Evolutionary conservation across 2,888 invertebrate genomes (phyloP), one percentile per base, ranked within the genome.

Genomic region (Mimas tiliae): DNA sequence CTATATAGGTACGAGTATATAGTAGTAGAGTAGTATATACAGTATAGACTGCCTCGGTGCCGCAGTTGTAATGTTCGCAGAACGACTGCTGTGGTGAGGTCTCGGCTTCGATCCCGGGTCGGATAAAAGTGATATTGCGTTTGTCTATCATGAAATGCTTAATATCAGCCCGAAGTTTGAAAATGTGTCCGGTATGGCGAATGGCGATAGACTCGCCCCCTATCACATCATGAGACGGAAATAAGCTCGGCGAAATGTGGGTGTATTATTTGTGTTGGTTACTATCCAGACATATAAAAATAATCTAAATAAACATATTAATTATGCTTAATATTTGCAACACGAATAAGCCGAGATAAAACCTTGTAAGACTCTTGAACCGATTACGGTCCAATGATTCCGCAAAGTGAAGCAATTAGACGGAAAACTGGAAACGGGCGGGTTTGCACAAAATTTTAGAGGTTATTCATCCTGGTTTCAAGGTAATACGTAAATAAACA

Each of bases 381-480:
- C 38, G 12, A 58, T 58, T 19, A 58, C 58, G 58, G 19, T 42
- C 42, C 58, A 58, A 11, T 38, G 58, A 58, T 38, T 19, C 42
- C 19, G 19, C 58, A 42, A 58, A 58, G 58, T 58, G 58, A 58
- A 58, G 58, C 58, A 58, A 58, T 58, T 58, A 58, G 58, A 42
- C 58, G 38, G 58, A 58, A 58, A 58, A 58, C 58, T 42, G 3
- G 55, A 38, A 55, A 58, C 58, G 58, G 11, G 6, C 12, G 58
- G 58, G 58, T 58, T 58, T 58, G 58, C 58, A 58, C 58, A 58
- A 58, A 58, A 58, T 58, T 58, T 58, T 58, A 38, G 58, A 42
- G 58, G 58, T 58, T 58, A 58, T 58, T 58, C 38, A 58, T 58
- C 58, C 58, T 58, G 16, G 42, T 38, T 58, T 58, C 58, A 58